These are phyloP conservation scores for Parnassius smintheus DNA, from an alignment of 2,888 invertebrate species.

Conservation along the genomic window DNA sequence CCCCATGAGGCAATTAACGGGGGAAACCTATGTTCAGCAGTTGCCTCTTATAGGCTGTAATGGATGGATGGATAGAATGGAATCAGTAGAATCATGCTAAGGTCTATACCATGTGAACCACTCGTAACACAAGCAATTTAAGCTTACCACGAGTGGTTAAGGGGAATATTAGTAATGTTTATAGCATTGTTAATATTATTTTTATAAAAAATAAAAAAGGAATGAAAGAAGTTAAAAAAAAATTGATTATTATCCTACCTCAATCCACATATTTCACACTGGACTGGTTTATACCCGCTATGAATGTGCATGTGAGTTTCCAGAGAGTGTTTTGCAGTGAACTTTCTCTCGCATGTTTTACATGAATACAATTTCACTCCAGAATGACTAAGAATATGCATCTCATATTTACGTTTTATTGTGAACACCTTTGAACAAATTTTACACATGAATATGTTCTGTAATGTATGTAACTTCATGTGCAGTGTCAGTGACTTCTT, in stretches of 20 bases:
- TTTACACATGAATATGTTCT: constrained; percentile 22
- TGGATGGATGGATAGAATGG: too few species aligned
- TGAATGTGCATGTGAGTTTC: constrained; percentile 50
- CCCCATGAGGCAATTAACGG: too few species aligned
- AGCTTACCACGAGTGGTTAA: too few species aligned
- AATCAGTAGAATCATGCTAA: too few species aligned
- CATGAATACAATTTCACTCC: constrained; percentile 53
- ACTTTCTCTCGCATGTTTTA: constrained; percentile 47
- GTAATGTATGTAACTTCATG: constrained; percentile 24
- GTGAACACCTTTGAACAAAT: constrained; percentile 31
- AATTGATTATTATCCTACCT: constrained; percentile 27
- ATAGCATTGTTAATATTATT: too few species aligned
- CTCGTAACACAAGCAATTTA: too few species aligned
- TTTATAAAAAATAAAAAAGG: too few species aligned
- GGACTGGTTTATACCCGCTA: constrained; percentile 28
- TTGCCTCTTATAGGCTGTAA: too few species aligned
- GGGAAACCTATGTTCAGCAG: too few species aligned
- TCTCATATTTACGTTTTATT: constrained; percentile 42
- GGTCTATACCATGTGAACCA: too few species aligned
- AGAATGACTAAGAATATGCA: constrained; percentile 51
- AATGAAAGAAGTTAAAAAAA: background rate
- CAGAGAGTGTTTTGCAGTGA: constrained; percentile 53
- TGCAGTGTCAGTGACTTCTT: constrained; percentile 27
- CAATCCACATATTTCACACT: constrained; percentile 32
- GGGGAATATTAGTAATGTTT: too few species aligned